phyloP scores from a whole-genome alignment of 2,888 invertebrate species.

The Leucophenga maculata region DNA sequence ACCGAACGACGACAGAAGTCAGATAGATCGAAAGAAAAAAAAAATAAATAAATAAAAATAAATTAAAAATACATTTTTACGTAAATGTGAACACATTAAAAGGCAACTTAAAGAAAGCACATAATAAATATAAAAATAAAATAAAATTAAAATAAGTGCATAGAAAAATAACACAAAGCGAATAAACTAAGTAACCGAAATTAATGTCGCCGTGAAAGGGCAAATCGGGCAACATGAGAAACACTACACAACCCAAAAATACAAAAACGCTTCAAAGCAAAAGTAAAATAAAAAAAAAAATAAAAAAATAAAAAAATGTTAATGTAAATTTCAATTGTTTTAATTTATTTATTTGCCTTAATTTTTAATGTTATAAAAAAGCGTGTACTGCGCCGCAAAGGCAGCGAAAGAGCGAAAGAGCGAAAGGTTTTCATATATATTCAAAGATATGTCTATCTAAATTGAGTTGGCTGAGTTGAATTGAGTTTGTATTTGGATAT shows the following conservation, averaged over 20 bases:
- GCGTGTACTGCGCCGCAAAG: not conserved
- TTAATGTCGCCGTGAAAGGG: constrained; percentile 27
- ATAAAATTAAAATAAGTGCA: constrained; percentile 23
- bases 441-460: not conserved
- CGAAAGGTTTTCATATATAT: not conserved
- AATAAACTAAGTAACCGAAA: constrained; percentile 3
- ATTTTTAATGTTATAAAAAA: constrained; percentile 13
- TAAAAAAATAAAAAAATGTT: constrained; percentile 31
- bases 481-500: not conserved
- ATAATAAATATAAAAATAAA: constrained; percentile 36
- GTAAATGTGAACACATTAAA: constrained; percentile 62
- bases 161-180: constrained; percentile 14
- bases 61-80: constrained; percentile 67
- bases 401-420: too few relatives aligned
- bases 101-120: constrained; percentile 53
- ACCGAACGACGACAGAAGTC: too few relatives aligned
- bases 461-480: not conserved
- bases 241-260: not conserved
- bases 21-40: constrained; percentile 6
- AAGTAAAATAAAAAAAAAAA: not conserved
- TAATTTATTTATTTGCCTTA: constrained; percentile 42
- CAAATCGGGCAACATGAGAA: constrained; percentile 26
- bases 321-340: constrained; percentile 48
- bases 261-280: not conserved
- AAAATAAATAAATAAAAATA: constrained; percentile 54